Conservation (phyloP, 1,140 invertebrate species). For the Ladona fulva region DNA sequence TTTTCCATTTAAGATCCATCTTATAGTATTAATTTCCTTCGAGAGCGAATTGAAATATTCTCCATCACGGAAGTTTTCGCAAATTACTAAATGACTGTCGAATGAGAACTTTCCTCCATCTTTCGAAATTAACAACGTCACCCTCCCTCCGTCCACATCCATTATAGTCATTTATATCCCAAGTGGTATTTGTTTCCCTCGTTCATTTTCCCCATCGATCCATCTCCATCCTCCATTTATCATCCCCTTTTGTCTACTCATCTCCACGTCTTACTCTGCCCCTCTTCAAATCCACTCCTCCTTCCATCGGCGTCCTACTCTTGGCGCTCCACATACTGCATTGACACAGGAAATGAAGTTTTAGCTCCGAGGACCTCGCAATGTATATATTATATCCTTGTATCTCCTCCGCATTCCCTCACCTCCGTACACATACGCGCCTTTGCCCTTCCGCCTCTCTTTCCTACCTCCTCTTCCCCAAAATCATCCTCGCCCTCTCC, state of each 20-base stretch:
- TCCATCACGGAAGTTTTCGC: too few species aligned
- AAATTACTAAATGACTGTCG: too few species aligned
- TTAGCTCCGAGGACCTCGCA: background rate
- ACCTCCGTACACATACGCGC: background rate
- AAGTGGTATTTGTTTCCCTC: background rate
- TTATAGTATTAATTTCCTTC: too few species aligned
- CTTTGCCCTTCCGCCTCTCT: background rate
- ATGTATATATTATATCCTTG: background rate
- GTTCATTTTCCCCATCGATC: background rate
- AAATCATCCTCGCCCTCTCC: too few species aligned
- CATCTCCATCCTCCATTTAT: background rate
- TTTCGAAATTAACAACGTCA: too few species aligned
- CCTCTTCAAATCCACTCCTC: background rate
- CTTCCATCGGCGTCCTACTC: background rate
- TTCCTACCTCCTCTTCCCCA: too few species aligned
- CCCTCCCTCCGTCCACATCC: too few species aligned
- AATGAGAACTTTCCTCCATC: too few species aligned
- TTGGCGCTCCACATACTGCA: background rate
- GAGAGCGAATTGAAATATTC: too few species aligned
- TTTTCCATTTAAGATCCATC: too few species aligned
- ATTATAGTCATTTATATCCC: too few species aligned
- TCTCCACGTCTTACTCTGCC: background rate
- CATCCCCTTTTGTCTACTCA: background rate
- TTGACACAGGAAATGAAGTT: conserved; percentile 9
- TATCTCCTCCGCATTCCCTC: background rate